Base-by-base conservation (phyloP, 2,888 invertebrate species). In the Ctenicera cuprea region DNA sequence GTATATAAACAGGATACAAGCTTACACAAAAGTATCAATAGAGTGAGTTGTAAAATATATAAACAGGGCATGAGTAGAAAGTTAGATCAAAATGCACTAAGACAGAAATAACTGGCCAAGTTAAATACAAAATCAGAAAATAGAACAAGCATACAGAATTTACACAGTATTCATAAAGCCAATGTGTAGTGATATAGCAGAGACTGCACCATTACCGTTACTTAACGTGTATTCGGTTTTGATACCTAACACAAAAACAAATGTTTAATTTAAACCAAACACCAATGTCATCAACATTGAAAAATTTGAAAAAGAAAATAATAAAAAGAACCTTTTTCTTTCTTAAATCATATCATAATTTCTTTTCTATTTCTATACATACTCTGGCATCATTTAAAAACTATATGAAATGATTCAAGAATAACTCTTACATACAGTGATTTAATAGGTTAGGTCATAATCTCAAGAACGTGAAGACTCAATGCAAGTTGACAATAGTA, bases 41-140 rank as follows among this genome's bases (percentile, higher is more conserved):
- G 18, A 54, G 38, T 66, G 65, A 66, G 16, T 20, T 43, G 41
- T 67, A 67, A 59, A 65, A 45, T 45, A 38, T 59, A 38, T 59
- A 30, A n/a, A 67, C 14, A 54, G 33, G 26, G 26, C 16, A 43
- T 26, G 38, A 57, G 18, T 18, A 41, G 22, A 38, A 37, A 22
- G 20, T 52, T 65, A 43, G 54, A 66, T 20, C 33, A 48, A 59
- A 67, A 67, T 59, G 57, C 33, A 67, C 18, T 18, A 67, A 38
- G 43, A 30, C 16, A 59, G 38, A 33, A 59, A 38, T n/a, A 33
- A 37, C 9, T 14, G 33, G 59, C n/a, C 37, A 41, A 38, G 41
- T 38, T 20, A 38, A 59, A 41, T 59, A 38, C n/a, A 59, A 54
- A 30, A 59, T 14, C 59, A 52, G 45, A 64, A 45, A 48, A 45